Evolutionary conservation across 2,888 invertebrate genomes (phyloP).

Genomic region (Dolichomitus sp.): DNA sequence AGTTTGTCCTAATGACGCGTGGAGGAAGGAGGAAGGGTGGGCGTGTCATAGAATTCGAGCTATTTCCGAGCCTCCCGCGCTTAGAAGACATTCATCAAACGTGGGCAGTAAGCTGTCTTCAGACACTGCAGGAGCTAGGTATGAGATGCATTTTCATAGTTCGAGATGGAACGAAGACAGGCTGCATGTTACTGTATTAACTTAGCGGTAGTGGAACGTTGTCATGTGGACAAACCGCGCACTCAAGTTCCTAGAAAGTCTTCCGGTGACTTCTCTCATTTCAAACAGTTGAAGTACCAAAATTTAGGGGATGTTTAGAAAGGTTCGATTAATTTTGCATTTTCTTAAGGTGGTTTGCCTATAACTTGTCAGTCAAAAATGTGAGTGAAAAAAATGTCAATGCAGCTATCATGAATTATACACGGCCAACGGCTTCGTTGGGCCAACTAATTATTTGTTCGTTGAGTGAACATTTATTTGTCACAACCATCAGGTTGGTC

Average conservation of each 20-base stretch:
- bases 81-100: slow-evolving; percentile 76
- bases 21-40: slow-evolving; percentile 72
- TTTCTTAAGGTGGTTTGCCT: too few species aligned
- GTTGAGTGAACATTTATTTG: too few species aligned
- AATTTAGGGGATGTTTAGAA: too few species aligned
- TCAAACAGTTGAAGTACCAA: neutral
- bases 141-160: slow-evolving; percentile 12
- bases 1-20: slow-evolving; percentile 77
- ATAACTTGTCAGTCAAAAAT: too few species aligned
- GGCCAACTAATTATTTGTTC: too few species aligned
- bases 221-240: slow-evolving; percentile 16
- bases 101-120: slow-evolving; percentile 45
- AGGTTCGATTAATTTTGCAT: too few species aligned
- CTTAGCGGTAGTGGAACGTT: neutral
- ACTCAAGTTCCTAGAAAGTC: slow-evolving; percentile 29
- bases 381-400: too few species aligned
- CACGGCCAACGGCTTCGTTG: too few species aligned
- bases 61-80: slow-evolving; percentile 77
- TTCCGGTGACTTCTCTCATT: neutral
- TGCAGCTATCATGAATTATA: too few species aligned
- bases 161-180: neutral
- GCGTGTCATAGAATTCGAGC: slow-evolving; percentile 80
- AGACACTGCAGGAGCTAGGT: neutral
- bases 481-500: too few species aligned
- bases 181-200: neutral